Conservation (phyloP, 2,888 invertebrate genomes). For the Pandemis corylana region DNA sequence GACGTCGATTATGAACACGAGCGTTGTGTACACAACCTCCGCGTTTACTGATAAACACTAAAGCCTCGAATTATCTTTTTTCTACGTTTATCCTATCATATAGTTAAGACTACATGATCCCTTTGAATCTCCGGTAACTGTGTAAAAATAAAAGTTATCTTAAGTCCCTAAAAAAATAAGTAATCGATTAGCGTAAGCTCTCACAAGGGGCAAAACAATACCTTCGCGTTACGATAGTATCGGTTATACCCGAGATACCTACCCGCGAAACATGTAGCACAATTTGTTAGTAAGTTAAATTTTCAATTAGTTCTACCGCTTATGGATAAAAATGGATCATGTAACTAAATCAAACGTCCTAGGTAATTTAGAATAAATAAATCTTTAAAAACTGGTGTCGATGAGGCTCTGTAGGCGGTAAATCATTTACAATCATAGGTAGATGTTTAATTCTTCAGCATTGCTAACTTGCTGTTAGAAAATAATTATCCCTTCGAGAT, state of each 20-base stretch:
- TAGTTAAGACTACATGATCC: conserved; percentile 13
- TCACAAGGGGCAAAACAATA: neutral
- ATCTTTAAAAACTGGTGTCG: no score
- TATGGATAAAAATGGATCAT: no score
- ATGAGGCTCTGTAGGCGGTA: no score
- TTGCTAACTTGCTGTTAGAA: no score
- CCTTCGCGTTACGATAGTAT: no score
- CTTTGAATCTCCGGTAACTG: conserved; percentile 1
- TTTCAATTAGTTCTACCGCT: no score
- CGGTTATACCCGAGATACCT: neutral
- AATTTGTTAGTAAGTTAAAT: no score
- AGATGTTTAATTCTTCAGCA: no score
- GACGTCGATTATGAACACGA: conserved; percentile 1
- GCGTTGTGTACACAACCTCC: conserved; percentile 24
- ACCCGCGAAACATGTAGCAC: neutral
- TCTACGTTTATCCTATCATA: conserved; percentile 27
- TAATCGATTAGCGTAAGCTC: neutral
- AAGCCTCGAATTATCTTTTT: conserved; percentile 35
- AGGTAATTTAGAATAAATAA: no score
- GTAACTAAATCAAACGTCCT: no score
- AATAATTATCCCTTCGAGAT: no score
- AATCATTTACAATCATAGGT: no score
- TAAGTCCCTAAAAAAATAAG: neutral
- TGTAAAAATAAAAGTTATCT: neutral
- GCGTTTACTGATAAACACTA: conserved; percentile 58